Percentiles rank a stretch among this genome's conserved stretches.
phyloP scores from a whole-genome alignment of 2,888 invertebrate species.

The Xestoiulus laeticollis region DNA sequence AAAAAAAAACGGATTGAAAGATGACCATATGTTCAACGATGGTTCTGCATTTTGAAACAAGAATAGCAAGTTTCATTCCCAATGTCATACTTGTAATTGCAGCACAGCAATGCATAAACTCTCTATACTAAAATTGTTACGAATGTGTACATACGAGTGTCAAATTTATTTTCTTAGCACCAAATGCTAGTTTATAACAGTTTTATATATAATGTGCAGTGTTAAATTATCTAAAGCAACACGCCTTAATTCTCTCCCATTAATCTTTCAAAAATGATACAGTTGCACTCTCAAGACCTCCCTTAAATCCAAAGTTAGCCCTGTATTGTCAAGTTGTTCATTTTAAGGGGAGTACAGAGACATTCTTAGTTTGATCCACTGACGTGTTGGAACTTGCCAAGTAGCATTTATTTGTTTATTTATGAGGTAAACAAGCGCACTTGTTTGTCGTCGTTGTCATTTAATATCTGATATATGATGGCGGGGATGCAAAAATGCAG shows the following conservation, averaged over 20 bases:
- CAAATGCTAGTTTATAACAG: no score
- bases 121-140: no score
- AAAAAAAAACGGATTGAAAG: not conserved
- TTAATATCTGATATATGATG: constrained; percentile 9
- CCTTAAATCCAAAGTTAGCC: not conserved
- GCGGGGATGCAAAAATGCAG: not conserved
- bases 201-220: no score
- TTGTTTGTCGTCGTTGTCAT: constrained; percentile 15
- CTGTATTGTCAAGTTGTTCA: not conserved
- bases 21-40: no score
- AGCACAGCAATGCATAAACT: no score
- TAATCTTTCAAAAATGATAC: not conserved
- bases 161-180: no score
- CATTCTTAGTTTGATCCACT: not conserved
- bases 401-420: constrained; percentile 3
- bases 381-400: not conserved
- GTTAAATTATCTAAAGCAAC: not conserved
- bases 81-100: no score
- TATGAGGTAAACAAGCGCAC: constrained; percentile 8
- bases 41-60: no score
- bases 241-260: not conserved
- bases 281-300: not conserved
- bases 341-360: not conserved
- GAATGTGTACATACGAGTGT: no score
- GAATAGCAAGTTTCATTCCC: no score